Conservation (phyloP, 2,797 vertebrate species). For the Balearica regulorum region DNA sequence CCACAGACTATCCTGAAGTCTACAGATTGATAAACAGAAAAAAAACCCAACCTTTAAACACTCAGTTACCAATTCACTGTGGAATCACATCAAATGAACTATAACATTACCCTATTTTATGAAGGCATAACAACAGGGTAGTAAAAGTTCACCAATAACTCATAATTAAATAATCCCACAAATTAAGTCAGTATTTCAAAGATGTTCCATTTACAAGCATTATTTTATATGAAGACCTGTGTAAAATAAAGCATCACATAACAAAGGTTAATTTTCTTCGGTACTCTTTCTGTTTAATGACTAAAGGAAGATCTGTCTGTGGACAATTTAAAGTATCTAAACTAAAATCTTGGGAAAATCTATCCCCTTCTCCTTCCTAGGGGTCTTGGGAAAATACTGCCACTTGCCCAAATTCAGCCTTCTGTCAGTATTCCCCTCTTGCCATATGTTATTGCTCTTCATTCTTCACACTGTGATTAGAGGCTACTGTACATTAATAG, state of each 20-base stretch:
- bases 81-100: neutral
- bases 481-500: neutral
- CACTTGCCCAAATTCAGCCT: neutral
- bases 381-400: neutral
- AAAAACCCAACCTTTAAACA: neutral
- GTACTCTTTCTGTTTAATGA: neutral
- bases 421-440: neutral
- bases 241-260: neutral
- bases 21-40: neutral
- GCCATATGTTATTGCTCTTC: neutral
- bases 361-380: neutral
- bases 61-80: neutral
- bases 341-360: neutral
- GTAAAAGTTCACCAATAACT: neutral
- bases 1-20: neutral
- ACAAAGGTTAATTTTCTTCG: neutral
- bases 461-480: neutral
- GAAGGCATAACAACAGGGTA: neutral
- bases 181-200: neutral
- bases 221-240: neutral
- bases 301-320: neutral
- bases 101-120: neutral
- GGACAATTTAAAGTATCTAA: neutral
- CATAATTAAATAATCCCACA: neutral
- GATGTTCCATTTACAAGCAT: neutral